Evolutionary conservation across 2,888 invertebrate genomes (phyloP).

Genomic region (Dolichopus griseipennis): DNA sequence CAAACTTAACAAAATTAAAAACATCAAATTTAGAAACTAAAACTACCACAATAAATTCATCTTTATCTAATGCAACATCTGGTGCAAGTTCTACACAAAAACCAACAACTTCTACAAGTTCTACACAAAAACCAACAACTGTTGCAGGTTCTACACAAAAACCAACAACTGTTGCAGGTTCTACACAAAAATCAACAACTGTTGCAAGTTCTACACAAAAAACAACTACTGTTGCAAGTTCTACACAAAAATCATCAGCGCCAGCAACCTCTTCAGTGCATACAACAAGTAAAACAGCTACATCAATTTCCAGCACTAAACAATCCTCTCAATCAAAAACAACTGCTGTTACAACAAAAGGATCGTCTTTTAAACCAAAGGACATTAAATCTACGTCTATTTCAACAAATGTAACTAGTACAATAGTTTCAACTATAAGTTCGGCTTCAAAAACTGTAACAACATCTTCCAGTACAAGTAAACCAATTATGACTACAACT

Average conservation of each 20-base stretch:
- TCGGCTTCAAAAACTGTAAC: slow-evolving; percentile 11
- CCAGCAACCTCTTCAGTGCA: not conserved
- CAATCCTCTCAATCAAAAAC: slow-evolving; percentile 8
- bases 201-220: not conserved
- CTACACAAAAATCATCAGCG: not conserved
- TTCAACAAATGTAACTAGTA: not conserved
- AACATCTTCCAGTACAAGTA: slow-evolving; percentile 10
- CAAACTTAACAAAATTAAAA: slow-evolving; percentile 7
- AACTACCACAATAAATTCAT: slow-evolving; percentile 4
- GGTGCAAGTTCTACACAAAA: not conserved
- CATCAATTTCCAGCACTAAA: too few species aligned
- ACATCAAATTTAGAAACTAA: not conserved
- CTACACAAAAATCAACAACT: slow-evolving; percentile 7
- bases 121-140: not conserved
- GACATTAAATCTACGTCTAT: slow-evolving; percentile 2
- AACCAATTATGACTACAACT: slow-evolving; percentile 2
- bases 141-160: too few species aligned
- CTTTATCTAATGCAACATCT: slow-evolving; percentile 5
- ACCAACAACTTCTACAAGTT: not conserved
- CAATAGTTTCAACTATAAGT: slow-evolving; percentile 1
- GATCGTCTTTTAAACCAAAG: slow-evolving; percentile 9
- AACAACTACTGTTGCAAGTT: too few species aligned
- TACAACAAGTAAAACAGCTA: too few species aligned
- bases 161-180: not conserved
- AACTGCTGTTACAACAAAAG: slow-evolving; percentile 4